Evolutionary conservation across 2,888 invertebrate genomes (phyloP).

Genomic region (Rotaria socialis): DNA sequence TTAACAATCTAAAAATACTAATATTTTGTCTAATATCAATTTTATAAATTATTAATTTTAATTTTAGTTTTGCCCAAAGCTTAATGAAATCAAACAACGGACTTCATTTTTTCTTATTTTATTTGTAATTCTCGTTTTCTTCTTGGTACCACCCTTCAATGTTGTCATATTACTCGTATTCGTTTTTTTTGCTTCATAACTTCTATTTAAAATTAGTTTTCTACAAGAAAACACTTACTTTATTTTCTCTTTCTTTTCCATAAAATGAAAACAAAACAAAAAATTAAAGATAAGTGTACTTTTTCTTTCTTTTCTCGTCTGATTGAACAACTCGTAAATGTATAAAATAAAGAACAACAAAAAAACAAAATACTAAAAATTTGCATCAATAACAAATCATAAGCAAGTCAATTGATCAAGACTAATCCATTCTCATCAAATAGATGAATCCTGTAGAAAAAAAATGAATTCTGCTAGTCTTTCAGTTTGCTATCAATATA

Average conservation of each 20-base stretch:
- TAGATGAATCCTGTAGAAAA: no score
- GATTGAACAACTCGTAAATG: conserved; percentile 4
- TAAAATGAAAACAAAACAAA: not conserved
- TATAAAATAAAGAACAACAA: conserved; percentile 4
- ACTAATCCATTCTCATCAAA: no score
- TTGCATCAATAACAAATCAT: no score
- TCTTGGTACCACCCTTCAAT: conserved; percentile 4
- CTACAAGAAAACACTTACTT: conserved; percentile 15
- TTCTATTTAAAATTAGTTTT: conserved; percentile 22
- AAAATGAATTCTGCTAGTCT: no score
- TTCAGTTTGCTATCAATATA: no score
- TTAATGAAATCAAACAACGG: not conserved
- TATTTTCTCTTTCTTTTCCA: not conserved
- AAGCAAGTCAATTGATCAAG: no score
- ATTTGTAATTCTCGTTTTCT: conserved; percentile 26
- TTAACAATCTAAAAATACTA: not conserved
- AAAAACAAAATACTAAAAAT: not conserved
- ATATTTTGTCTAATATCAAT: not conserved
- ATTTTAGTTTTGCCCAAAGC: not conserved
- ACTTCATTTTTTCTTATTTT: not conserved
- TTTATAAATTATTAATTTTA: not conserved
- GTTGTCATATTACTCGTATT: conserved; percentile 27
- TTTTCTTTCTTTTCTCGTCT: not conserved
- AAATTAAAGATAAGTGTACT: not conserved
- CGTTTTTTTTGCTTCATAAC: not conserved